phyloP scores from a whole-genome alignment of 2,888 invertebrate genomes.

The Callimorpha dominula region DNA sequence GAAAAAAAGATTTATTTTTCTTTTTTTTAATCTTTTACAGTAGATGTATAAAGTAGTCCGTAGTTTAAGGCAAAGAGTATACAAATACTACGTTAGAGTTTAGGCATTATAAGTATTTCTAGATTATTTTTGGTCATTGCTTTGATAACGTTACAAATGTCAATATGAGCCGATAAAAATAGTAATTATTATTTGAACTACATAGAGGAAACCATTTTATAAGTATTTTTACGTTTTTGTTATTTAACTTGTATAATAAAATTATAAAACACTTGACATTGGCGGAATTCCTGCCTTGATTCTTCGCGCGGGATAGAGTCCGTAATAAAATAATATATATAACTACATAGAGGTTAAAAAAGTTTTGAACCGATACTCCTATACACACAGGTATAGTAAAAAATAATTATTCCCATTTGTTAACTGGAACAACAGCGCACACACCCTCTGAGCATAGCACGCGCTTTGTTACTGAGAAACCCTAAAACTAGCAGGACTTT shows the following conservation, averaged over 20 bases:
- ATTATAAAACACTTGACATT: no score
- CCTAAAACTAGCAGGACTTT: no score
- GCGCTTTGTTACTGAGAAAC: not conserved
- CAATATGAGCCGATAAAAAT: not conserved
- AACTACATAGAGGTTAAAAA: no score
- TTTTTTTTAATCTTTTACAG: no score
- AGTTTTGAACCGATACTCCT: not conserved
- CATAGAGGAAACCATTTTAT: not conserved
- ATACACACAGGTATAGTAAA: not conserved
- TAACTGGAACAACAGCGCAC: not conserved
- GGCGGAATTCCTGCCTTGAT: no score
- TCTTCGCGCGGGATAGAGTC: no score
- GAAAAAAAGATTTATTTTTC: no score
- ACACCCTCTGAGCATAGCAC: not conserved
- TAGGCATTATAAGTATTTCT: not conserved
- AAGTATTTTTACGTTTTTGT: not conserved
- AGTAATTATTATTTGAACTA: not conserved
- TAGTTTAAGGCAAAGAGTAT: no score
- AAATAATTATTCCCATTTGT: not conserved
- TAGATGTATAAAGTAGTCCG: no score
- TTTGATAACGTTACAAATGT: not conserved
- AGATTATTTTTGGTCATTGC: not conserved
- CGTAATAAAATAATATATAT: no score
- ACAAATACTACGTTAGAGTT: no score
- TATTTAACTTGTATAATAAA: no score